Evolutionary conservation across 2,888 invertebrate species (phyloP), one percentile per base, ranked within the genome.

Genomic region (Leucoma salicis): DNA sequence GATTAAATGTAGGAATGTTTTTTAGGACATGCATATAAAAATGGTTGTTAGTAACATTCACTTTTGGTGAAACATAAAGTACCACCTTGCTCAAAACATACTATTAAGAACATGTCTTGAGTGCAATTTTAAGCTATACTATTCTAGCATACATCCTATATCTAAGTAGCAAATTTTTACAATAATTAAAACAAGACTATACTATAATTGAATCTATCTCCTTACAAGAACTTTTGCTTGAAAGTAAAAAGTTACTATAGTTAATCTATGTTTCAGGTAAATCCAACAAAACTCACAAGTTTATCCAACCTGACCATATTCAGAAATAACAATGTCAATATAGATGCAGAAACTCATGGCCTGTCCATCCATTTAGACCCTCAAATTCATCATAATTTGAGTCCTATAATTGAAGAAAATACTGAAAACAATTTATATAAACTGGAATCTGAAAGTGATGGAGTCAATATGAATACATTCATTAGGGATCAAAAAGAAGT

Each of bases 231-330:
- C 0, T 13, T 13, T 3, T 13, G 12, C 1, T 18, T 33, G 21
- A 21, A 13, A 10, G 13, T 35, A 2, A 14, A 4, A 18, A 13
- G 6, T 12, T 11, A 3, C 18, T 14, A 14, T 4, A 18, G 14
- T 25, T 5, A 1, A n/a, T 8, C 18, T 31, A 7, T 25, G 18
- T 35, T 35, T 28, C 35, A 44, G 39, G n/a, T 31, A 2, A 11
- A 15, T 7, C 39, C 28, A 1, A 2, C 4, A 13, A 21, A n/a
- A 7, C 14, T 44, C 1, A 12, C 14, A 14, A 32, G 28, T n/a
- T 11, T 42, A 29, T 40, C 47, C 4, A 39, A 25, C 5, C 12
- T 42, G 3, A 14, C 31, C 13, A 35, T 39, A n/a, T 27, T 32
- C 0, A 27, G 21, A 15, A 39, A 39, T 35, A 32, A 27, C 18